Evolutionary conservation across 2,797 vertebrate genomes (phyloP), one percentile per base, ranked within the genome.

Genomic region (Rallus crepitans): DNA sequence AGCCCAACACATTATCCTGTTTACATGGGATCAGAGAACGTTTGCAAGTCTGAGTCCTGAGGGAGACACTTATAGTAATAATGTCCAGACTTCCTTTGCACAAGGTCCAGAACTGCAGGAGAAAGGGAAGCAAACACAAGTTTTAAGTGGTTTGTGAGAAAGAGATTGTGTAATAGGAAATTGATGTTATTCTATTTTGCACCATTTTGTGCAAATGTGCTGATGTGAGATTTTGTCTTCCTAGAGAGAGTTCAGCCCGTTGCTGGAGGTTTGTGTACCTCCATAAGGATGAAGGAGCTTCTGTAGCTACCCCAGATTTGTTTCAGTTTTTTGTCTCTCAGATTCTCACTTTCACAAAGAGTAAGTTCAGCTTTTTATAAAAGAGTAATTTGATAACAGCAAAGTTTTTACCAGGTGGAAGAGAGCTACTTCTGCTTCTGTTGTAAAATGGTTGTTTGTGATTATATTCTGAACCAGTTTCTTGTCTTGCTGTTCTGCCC

Each of bases 81-180:
- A 94, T 69, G 83, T 94, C 90, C 96, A 96, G 96, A 75, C 75
- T 82, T 77, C 88, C 86, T 88, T 71, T 87, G 60, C 82, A 47
- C 24, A 17, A 64, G 37, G 35, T 64, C 37, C 82, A 91, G 85
- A 68, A 30, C 35, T 65, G 61, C 53, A 65, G 78, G 81, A 90
- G 53, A 71, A 70, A 83, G 56, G 40, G 48, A 89, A 55, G 60
- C 42, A 2, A 35, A 68, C n/a, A 52, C 0, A 5, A 72, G 28
- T 11, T 93, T 84, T 70, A 63, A 85, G 71, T 63, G 82, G 40
- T 72, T 76, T 70, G 47, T 1, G 3, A 82, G 53, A 82, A 63
- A 77, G 52, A 75, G 90, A 71, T 64, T 60, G 60, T 57, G 53
- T 73, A 93, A 94, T 35, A 37, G 86, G 93, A 95, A 95, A 82